phyloP scores from a whole-genome alignment of 2,888 invertebrate genomes.

The Drosophila mimica region DNA sequence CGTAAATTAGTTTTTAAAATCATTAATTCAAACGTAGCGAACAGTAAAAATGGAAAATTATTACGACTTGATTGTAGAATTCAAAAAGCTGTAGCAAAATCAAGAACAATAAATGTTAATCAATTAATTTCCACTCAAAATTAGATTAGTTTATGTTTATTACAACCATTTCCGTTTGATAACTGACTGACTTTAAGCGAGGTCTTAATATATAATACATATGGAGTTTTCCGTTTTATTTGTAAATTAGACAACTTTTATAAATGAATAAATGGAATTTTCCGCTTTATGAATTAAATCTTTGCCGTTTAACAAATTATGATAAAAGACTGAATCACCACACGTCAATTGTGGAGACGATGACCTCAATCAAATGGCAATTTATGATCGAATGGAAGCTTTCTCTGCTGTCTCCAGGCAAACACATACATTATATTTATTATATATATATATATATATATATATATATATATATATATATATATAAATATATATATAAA shows the following conservation, averaged over 20 bases:
- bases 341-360: slow-evolving; percentile 33
- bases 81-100: neutral
- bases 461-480: neutral
- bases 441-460: neutral
- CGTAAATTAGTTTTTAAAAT: neutral
- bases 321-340: slow-evolving; percentile 25
- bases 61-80: neutral
- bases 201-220: neutral
- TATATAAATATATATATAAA: slow-evolving; percentile 5
- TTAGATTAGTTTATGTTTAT: neutral
- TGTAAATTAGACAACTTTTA: neutral
- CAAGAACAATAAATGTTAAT: neutral
- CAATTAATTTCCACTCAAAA: neutral
- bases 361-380: slow-evolving; percentile 58
- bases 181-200: neutral
- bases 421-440: too few relatives aligned
- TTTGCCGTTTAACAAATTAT: neutral
- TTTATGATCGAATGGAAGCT: slow-evolving; percentile 37
- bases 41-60: slow-evolving; percentile 2
- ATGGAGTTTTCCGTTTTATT: neutral
- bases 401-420: slow-evolving; percentile 35
- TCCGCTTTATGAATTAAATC: neutral
- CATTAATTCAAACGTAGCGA: neutral
- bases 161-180: neutral
- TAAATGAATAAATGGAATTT: neutral